Base-by-base conservation (phyloP, 2,113 vertebrate species). In the Pterocles gutturalis region DNA sequence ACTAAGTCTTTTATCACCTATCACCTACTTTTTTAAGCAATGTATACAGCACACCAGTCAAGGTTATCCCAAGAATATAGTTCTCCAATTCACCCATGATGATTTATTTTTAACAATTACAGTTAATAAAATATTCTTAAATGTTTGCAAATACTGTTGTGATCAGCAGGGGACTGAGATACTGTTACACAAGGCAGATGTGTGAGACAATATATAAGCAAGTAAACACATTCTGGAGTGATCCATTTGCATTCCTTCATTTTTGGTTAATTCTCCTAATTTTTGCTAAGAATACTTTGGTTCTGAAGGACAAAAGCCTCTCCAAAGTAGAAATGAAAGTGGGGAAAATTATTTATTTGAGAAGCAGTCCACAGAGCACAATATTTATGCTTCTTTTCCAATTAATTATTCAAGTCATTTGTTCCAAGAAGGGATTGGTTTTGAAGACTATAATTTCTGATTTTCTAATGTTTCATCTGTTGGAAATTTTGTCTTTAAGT, bases 31-130 rank as follows among this genome's bases (percentile, higher is more conserved):
- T 75, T 70, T 11, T 9, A 31, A 88, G 24, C 7, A 69, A 18
- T 3, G 0, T 46, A 16, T 51, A 51, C 8, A 24, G 11, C 12
- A 24, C 3, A 65, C 2, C 18, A 55, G 18, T 5, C 6, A 36
- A 49, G 5, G 16, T 46, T 69, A 41, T 41, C 5, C 18, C 18
- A 34, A 41, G 5, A 79, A 67, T 3, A 29, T 2, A 17, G 5
- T 45, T 60, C 57, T 81, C 17, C 41, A 18, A 14, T 7, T 71
- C 29, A 34, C 15, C 5, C 4, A 17, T 10, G 10, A 73, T 3
- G 6, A 19, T 33, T 78, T 73, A 45, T 41, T 90, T 77, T 10
- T 60, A 65, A 76, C 5, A 72, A 15, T 46, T 70, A 18, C 4
- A 70, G 29, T 41, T 49, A 58, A 19, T 29, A 46, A 16, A 41